Percentiles rank a stretch among this genome's conserved stretches.
phyloP scores from a whole-genome alignment of 1,140 invertebrate species.

The Neodiprion virginianus region DNA sequence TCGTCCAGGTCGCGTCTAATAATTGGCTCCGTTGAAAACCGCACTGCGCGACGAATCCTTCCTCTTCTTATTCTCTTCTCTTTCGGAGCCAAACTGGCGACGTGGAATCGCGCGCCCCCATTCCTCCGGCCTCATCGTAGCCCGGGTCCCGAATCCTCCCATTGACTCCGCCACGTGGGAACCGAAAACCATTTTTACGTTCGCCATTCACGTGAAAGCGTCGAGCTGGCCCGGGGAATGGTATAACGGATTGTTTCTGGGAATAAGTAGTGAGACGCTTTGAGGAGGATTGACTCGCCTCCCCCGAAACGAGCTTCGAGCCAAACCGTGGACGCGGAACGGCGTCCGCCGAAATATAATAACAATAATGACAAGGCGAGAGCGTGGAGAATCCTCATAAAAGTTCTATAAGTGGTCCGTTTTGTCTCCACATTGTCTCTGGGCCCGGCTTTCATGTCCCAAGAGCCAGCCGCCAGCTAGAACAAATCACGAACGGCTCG shows the following conservation, averaged over 20 bases:
- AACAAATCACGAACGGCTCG: neutral
- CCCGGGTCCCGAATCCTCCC: slow-evolving; percentile 24
- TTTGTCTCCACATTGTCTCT: slow-evolving; percentile 52
- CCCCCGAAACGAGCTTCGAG: slow-evolving; percentile 9
- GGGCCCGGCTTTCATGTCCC: slow-evolving; percentile 3
- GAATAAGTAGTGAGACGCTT: slow-evolving; percentile 39
- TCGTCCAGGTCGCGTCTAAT: slow-evolving; percentile 54
- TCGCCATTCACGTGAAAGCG: slow-evolving; percentile 56
- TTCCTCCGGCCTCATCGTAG: slow-evolving; percentile 30
- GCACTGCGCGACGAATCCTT: slow-evolving; percentile 61
- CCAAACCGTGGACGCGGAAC: neutral
- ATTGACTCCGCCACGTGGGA: slow-evolving; percentile 57
- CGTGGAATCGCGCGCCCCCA: slow-evolving; percentile 22
- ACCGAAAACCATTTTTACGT: slow-evolving; percentile 58
- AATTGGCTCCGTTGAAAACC: slow-evolving; percentile 62
- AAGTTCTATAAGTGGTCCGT: slow-evolving; percentile 50
- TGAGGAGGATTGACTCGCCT: slow-evolving; percentile 14
- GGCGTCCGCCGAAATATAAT: neutral
- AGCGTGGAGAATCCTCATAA: slow-evolving; percentile 54
- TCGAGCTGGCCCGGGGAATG: slow-evolving; percentile 21
- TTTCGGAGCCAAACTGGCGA: slow-evolving; percentile 16
- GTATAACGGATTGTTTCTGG: slow-evolving; percentile 61
- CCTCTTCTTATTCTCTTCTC: slow-evolving; percentile 28
- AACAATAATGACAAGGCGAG: slow-evolving; percentile 24
- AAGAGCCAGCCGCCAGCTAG: slow-evolving; percentile 6